Conservation (phyloP, 2,888 invertebrate species). For the Hirtodrosophila duncani region DNA sequence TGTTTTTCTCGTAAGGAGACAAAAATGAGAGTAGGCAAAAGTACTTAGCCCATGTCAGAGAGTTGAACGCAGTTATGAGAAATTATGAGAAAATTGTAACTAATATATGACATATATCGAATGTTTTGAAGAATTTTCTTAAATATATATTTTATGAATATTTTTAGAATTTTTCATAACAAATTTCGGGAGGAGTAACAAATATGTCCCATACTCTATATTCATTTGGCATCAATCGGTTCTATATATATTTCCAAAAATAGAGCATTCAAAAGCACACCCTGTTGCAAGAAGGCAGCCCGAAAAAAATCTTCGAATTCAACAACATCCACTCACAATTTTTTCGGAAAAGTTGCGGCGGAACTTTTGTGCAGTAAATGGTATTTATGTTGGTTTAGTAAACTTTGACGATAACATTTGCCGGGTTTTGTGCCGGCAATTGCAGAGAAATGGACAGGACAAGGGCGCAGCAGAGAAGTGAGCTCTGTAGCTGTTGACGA, state of each 20-base stretch:
- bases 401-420: constrained; percentile 66
- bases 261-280: constrained; percentile 14
- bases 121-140: too few relatives aligned
- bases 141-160: too few relatives aligned
- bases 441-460: not conserved
- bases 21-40: too few relatives aligned
- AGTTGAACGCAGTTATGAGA: too few relatives aligned
- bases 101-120: too few relatives aligned
- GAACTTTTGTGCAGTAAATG: constrained; percentile 69
- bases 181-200: too few relatives aligned
- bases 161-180: too few relatives aligned
- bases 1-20: not conserved
- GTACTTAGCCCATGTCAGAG: too few relatives aligned
- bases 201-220: too few relatives aligned
- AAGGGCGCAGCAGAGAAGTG: constrained; percentile 13
- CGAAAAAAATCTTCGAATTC: constrained; percentile 4
- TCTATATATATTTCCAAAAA: not conserved
- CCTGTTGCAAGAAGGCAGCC: too few relatives aligned
- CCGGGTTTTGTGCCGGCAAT: not conserved
- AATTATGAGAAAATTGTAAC: too few relatives aligned
- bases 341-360: constrained; percentile 39
- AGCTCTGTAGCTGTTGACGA: constrained; percentile 50
- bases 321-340: constrained; percentile 42
- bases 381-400: constrained; percentile 72
- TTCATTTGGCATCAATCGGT: too few relatives aligned